These are phyloP conservation scores for Schlechtendalia chinensis DNA, from an alignment of 1,140 invertebrate genomes.

Conservation along the genomic window DNA sequence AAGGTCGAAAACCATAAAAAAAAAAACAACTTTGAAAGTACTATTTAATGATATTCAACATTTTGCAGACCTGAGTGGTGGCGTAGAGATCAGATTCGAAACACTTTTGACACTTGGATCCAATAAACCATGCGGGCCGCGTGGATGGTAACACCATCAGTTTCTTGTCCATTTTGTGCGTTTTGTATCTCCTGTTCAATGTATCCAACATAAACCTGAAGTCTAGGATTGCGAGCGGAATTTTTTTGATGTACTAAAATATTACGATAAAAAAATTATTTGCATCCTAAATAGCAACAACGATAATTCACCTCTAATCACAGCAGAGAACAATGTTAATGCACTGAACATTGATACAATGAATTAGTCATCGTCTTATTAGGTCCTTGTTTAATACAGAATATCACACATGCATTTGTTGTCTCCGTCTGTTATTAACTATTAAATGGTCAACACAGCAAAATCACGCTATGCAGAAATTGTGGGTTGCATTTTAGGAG, in stretches of 20 bases:
- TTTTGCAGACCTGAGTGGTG: constrained; percentile 23
- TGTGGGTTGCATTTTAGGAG: too few species aligned
- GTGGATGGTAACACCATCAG: constrained; percentile 28
- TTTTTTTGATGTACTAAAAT: constrained; percentile 20
- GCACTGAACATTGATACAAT: too few species aligned
- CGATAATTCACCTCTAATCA: too few species aligned
- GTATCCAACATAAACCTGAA: constrained; percentile 17
- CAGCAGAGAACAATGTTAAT: too few species aligned
- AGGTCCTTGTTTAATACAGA: too few species aligned
- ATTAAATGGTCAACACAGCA: too few species aligned
- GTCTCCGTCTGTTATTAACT: too few species aligned
- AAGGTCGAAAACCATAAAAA: not conserved
- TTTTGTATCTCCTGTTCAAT: constrained; percentile 19
- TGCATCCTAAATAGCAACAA: too few species aligned
- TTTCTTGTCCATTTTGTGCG: constrained; percentile 25
- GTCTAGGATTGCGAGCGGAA: not conserved
- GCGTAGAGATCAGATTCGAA: constrained; percentile 36
- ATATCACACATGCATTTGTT: too few species aligned
- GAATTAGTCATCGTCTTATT: too few species aligned
- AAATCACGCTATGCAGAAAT: too few species aligned
- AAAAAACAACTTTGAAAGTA: not conserved
- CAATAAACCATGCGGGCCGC: constrained; percentile 16
- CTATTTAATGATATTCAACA: constrained; percentile 11
- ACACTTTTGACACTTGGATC: constrained; percentile 40
- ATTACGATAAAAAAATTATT: too few species aligned